Evolutionary conservation across 2,888 invertebrate genomes (phyloP).

Genomic region (Agrotis ipsilon): DNA sequence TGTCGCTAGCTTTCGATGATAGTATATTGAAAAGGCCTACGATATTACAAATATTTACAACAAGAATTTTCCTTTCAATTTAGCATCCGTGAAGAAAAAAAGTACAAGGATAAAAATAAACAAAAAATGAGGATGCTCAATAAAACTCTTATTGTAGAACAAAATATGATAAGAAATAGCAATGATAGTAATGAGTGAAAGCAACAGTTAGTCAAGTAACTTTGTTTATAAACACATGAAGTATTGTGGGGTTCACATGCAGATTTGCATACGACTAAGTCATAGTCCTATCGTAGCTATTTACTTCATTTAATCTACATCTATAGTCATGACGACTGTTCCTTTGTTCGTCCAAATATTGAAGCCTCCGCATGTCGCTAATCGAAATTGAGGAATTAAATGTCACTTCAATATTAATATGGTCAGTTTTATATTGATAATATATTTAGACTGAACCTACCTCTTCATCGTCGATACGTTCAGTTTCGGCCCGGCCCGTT

Average conservation of each 20-base stretch:
- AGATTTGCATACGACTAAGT: conserved; percentile 83
- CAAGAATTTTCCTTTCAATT: conserved; percentile 69
- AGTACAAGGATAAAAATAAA: conserved; percentile 35
- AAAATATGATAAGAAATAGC: conserved; percentile 71
- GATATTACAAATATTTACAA: conserved; percentile 66
- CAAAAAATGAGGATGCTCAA: conserved; percentile 60
- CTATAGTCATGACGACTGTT: conserved; percentile 90
- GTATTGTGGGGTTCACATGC: conserved; percentile 88
- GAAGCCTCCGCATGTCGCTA: conserved; percentile 86
- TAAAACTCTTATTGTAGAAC: conserved; percentile 79
- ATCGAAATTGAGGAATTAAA: conserved; percentile 88
- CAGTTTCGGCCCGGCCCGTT: conserved; percentile 87
- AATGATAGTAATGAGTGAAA: conserved; percentile 77
- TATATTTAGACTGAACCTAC: conserved; percentile 87
- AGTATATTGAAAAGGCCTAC: conserved; percentile 48
- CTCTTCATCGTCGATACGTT: conserved; percentile 87
- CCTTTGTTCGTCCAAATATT: conserved; percentile 79
- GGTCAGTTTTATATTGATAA: conserved; percentile 70
- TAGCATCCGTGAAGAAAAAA: conserved; percentile 52
- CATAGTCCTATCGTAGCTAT: conserved; percentile 78
- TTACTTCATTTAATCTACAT: conserved; percentile 78
- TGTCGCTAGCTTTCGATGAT: conserved; percentile 66
- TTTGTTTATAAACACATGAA: conserved; percentile 91
- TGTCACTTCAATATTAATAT: conserved; percentile 66
- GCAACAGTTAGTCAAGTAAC: conserved; percentile 89